Percentiles rank a stretch among this genome's conserved stretches.
Conservation (phyloP, 2,888 invertebrate genomes). For the Melanotus villosus region DNA sequence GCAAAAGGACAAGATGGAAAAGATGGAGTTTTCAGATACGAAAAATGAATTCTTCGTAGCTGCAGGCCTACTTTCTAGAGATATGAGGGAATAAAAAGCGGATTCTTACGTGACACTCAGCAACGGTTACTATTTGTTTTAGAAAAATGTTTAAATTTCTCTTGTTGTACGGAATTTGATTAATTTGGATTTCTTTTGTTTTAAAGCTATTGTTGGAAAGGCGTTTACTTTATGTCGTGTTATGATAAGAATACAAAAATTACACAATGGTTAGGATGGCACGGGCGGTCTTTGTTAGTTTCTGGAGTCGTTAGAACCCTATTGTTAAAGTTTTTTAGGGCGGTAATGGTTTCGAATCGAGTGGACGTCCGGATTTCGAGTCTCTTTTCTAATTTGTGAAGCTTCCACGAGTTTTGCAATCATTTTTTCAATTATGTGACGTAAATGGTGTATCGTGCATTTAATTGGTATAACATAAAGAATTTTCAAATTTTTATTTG, state of each 20-base stretch:
- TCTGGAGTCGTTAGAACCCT: constrained; percentile 11
- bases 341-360: constrained; percentile 22
- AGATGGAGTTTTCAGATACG: no score
- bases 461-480: no score
- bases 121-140: not conserved
- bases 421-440: no score
- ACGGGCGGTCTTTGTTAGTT: constrained; percentile 21
- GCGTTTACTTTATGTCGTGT: constrained; percentile 7
- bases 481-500: no score
- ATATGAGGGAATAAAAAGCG: no score
- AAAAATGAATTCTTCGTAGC: no score
- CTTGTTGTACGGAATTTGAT: not conserved
- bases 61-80: no score
- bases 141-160: not conserved
- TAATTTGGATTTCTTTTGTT: not conserved
- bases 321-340: constrained; percentile 21
- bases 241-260: constrained; percentile 25
- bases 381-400: no score
- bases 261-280: constrained; percentile 16
- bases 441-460: no score
- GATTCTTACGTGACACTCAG: not conserved
- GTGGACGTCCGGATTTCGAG: constrained; percentile 6
- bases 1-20: not conserved
- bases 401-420: no score
- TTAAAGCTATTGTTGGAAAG: not conserved